phyloP scores from a whole-genome alignment of 2,888 invertebrate genomes.

The Papilio elwesi region DNA sequence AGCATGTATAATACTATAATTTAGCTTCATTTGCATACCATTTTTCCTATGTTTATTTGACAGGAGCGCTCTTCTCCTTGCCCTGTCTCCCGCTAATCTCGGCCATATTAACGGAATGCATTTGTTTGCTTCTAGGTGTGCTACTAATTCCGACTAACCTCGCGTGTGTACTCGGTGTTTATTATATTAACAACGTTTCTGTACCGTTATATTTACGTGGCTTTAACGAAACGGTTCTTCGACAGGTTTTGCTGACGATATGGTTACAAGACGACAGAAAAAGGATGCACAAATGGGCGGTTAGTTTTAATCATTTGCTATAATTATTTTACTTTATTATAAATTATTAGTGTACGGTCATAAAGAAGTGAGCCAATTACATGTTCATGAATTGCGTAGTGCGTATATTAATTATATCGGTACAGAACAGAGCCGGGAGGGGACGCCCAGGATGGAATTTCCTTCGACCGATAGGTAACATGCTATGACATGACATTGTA shows the following conservation, averaged over 20 bases:
- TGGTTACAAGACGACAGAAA: conserved; percentile 81
- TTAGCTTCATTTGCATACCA: conserved; percentile 41
- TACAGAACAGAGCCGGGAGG: no score
- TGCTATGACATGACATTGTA: no score
- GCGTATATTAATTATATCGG: no score
- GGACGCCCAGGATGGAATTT: no score
- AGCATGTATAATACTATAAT: background rate
- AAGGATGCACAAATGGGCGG: conserved; percentile 82
- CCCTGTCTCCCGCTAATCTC: conserved; percentile 57
- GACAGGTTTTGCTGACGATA: conserved; percentile 81
- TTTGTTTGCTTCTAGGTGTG: conserved; percentile 78
- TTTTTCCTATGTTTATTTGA: conserved; percentile 12
- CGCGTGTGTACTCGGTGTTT: conserved; percentile 57
- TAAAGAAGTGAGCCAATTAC: no score
- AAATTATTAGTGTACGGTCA: no score
- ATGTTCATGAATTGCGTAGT: no score
- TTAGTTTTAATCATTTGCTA: conserved; percentile 51
- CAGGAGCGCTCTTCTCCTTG: conserved; percentile 57
- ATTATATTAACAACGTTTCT: conserved; percentile 57
- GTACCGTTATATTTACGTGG: conserved; percentile 39
- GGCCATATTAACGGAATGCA: conserved; percentile 69
- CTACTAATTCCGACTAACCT: conserved; percentile 70
- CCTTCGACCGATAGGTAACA: no score
- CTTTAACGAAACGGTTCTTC: conserved; percentile 41
- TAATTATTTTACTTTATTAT: background rate